These are phyloP conservation scores for Tarsius wallacei DNA, from an alignment of 2,797 vertebrate genomes.

Conservation along the genomic window DNA sequence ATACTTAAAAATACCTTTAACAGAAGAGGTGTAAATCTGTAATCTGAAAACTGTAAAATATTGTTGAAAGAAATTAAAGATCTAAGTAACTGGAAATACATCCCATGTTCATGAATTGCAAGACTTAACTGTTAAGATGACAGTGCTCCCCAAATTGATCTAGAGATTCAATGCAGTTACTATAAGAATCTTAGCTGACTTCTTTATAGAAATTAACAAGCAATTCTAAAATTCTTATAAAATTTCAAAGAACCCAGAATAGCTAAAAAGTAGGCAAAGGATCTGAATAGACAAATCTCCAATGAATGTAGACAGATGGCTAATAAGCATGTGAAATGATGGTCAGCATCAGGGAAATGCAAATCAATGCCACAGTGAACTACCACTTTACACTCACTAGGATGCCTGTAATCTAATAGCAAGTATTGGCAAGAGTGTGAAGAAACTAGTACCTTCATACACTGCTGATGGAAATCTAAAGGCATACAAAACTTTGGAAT, in stretches of 20 bases:
- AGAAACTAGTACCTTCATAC: not conserved
- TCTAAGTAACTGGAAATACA: not conserved
- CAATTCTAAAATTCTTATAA: not conserved
- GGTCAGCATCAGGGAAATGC: not conserved
- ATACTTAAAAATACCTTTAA: constrained; percentile 1
- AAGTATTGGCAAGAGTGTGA: not conserved
- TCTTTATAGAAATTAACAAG: not conserved
- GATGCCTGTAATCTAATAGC: not conserved
- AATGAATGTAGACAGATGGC: not conserved
- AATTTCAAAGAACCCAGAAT: not conserved
- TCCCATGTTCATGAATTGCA: not conserved
- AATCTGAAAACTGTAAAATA: not conserved
- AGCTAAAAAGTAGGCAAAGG: not conserved
- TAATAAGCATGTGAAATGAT: not conserved
- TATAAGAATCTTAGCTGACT: not conserved
- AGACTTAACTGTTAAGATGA: not conserved
- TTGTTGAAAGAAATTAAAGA: not conserved
- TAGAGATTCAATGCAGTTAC: not conserved
- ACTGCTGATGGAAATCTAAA: not conserved
- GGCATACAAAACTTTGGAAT: not conserved
- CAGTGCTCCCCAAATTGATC: not conserved
- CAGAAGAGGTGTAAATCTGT: not conserved
- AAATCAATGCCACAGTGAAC: not conserved
- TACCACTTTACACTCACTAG: not conserved
- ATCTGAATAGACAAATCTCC: not conserved